Evolutionary conservation across 2,888 invertebrate species (phyloP), one percentile per base, ranked within the genome.

Genomic region (Camptogramma bilineatum): DNA sequence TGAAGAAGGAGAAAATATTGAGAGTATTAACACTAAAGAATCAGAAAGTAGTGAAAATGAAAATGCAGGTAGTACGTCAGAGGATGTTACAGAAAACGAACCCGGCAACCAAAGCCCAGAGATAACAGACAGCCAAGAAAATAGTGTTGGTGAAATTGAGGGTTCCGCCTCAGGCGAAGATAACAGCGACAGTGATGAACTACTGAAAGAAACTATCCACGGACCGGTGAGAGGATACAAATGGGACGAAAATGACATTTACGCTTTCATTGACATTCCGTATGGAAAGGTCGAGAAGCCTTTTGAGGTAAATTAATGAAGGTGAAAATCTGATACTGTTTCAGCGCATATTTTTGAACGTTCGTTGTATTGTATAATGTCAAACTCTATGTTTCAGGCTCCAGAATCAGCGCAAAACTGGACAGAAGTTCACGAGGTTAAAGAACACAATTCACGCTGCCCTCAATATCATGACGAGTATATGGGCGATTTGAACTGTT

Each of bases 181-280:
- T 13, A 39, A 13, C 13, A 39, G 13, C 13, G 34, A 13, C 28
- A 39, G n/a, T 3, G 21, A 50, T 2, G 61, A 64, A n/a, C 34
- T 62, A 51, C 39, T 73, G 0, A 62, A 86, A 31, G 31, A 65
- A 34, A 89, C 89, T n/a, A 74, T 78, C 4, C 68, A 76, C 31
- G 89, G 89, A 3, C 60, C 47, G 1, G 83, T 90, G 0, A 75
- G 69, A 55, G 89, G 88, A 13, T 67, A 69, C 19, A 39, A 56
- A 19, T 79, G 82, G 76, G 62, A 64, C 4, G 66, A 73, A 0
- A 74, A 75, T 5, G 73, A 77, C 1, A 85, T 87, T 48, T 62
- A 79, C 4, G 75, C 80, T 46, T 88, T 75, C 59, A 79, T 84
- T 50, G 90, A 90, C 66, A 85, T 90, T 70, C 87, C 88, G 0